Conservation (phyloP, 2,113 vertebrate genomes). For the Bungarus multicinctus region DNA sequence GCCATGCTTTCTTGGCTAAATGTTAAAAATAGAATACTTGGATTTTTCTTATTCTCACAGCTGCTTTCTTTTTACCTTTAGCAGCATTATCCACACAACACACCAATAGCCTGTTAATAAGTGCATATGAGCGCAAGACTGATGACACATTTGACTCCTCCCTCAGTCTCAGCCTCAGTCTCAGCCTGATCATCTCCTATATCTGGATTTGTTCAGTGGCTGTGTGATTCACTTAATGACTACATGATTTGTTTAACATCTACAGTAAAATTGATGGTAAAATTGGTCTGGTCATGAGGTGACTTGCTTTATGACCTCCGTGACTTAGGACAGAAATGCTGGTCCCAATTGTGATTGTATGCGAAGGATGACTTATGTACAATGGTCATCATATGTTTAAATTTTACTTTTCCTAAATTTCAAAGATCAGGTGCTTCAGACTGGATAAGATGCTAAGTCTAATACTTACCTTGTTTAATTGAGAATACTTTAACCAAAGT, state of each 20-base stretch:
- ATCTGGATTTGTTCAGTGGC: neutral
- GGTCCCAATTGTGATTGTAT: neutral
- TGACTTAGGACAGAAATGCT: neutral
- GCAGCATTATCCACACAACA: neutral
- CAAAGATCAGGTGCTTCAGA: neutral
- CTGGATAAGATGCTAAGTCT: neutral
- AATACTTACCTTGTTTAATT: neutral
- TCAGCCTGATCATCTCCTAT: neutral
- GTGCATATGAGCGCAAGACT: neutral
- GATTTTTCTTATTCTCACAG: neutral
- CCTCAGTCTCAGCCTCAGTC: too few species aligned
- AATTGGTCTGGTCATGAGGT: neutral
- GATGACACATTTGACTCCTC: neutral
- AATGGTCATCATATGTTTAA: neutral
- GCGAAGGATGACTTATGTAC: neutral
- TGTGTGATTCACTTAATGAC: neutral
- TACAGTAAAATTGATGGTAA: neutral
- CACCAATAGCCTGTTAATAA: neutral
- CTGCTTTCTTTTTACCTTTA: neutral
- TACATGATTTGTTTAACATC: neutral
- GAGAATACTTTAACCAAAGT: neutral
- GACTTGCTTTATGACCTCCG: neutral
- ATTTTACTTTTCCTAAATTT: neutral
- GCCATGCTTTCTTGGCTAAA: neutral
- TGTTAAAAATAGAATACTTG: neutral